Conservation (phyloP, 2,888 invertebrate genomes). For the Drosophila rellima region DNA sequence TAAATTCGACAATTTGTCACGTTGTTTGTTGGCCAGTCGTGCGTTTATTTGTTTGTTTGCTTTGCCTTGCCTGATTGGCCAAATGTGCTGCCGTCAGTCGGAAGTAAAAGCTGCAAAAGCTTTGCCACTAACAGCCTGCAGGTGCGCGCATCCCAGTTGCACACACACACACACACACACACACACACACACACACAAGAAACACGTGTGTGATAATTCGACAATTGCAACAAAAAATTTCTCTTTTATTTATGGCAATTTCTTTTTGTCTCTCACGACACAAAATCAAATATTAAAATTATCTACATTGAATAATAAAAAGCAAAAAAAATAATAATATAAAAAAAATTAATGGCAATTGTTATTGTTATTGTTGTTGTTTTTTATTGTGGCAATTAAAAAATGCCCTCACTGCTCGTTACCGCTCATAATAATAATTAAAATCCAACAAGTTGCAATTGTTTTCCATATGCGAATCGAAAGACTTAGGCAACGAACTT, state of each 20-base stretch:
- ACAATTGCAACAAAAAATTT: slow-evolving; percentile 64
- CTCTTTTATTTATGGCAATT: slow-evolving; percentile 80
- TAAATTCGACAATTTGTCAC: slow-evolving; percentile 78
- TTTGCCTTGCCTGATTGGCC: slow-evolving; percentile 59
- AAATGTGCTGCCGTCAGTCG: slow-evolving; percentile 43
- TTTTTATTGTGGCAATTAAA: slow-evolving; percentile 64
- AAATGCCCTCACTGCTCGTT: slow-evolving; percentile 42
- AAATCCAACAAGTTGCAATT: slow-evolving; percentile 31
- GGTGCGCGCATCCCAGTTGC: slow-evolving; percentile 63
- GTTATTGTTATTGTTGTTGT: slow-evolving; percentile 34
- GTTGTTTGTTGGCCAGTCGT: slow-evolving; percentile 73
- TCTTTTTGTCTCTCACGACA: slow-evolving; percentile 65
- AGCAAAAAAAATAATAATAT: slow-evolving; percentile 2
- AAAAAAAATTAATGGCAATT: slow-evolving; percentile 27
- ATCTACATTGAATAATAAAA: slow-evolving; percentile 57
- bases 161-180: slow-evolving; percentile 16
- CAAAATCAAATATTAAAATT: slow-evolving; percentile 67
- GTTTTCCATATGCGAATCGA: slow-evolving; percentile 24
- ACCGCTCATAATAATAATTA: slow-evolving; percentile 53
- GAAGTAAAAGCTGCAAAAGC: slow-evolving; percentile 68
- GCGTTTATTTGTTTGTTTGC: slow-evolving; percentile 55
- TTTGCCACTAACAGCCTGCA: slow-evolving; percentile 49
- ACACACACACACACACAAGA: slow-evolving; percentile 6
- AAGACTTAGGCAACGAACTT: slow-evolving; percentile 57
- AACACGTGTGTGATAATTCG: slow-evolving; percentile 57